Evolutionary conservation across 2,113 vertebrate species (phyloP).

Genomic region (Gnathonemus longibarbis): DNA sequence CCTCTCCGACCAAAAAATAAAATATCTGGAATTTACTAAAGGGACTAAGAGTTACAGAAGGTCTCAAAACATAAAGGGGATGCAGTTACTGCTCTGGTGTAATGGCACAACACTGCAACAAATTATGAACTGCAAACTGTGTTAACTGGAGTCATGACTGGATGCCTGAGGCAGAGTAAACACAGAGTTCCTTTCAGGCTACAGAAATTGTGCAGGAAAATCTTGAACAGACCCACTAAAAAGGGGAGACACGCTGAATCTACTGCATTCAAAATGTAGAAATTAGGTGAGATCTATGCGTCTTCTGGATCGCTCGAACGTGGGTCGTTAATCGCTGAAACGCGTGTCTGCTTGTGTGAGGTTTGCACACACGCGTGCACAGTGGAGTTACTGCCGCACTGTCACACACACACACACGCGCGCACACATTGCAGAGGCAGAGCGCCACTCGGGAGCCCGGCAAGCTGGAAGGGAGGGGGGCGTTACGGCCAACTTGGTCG

Average conservation of each 20-base stretch:
- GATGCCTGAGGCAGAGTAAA: conserved; percentile 17
- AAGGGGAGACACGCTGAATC: conserved; percentile 61
- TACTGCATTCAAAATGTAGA: conserved; percentile 51
- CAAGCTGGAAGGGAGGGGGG: conserved; percentile 9
- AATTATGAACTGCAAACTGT: conserved; percentile 11
- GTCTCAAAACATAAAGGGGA: not conserved
- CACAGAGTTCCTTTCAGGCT: conserved; percentile 22
- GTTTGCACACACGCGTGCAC: conserved; percentile 13
- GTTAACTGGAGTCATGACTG: conserved; percentile 7
- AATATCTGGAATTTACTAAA: not conserved
- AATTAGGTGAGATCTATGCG: conserved; percentile 31
- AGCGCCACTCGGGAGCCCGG: not conserved
- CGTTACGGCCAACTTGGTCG: not conserved
- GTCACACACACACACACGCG: conserved; percentile 18
- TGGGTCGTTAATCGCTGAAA: conserved; percentile 30
- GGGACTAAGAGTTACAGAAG: not conserved
- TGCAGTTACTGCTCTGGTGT: not conserved
- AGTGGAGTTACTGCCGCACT: conserved; percentile 49
- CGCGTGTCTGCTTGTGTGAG: conserved; percentile 23
- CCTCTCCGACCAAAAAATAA: not conserved
- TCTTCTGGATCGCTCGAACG: not conserved
- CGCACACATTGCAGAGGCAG: conserved; percentile 18
- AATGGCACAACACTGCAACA: not conserved
- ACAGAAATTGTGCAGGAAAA: conserved; percentile 48
- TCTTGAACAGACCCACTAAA: conserved; percentile 54